Evolutionary conservation across 2,113 vertebrate species (phyloP).

Genomic region (Phylloscopus trochilus): DNA sequence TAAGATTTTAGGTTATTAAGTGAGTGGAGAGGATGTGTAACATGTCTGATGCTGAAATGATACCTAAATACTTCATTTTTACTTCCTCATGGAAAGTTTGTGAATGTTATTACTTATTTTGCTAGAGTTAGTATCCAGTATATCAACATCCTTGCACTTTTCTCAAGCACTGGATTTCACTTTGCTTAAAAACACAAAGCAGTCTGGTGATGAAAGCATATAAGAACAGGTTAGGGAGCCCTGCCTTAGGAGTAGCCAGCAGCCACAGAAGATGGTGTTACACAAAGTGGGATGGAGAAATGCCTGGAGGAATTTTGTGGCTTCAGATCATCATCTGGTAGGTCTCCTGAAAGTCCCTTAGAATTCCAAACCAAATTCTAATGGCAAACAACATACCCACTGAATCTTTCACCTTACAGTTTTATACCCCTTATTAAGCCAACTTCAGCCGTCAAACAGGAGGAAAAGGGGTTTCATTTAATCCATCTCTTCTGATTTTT

Average conservation of each 20-base stretch:
- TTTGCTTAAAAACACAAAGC: background rate
- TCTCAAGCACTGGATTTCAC: background rate
- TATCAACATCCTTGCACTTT: background rate
- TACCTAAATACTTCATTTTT: background rate
- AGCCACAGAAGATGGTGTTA: background rate
- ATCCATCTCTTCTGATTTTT: background rate
- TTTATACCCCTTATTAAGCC: background rate
- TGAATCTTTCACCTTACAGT: background rate
- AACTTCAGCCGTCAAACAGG: background rate
- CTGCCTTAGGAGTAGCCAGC: background rate
- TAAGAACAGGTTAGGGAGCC: background rate
- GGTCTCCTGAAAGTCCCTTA: constrained; percentile 13
- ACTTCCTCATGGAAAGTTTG: background rate
- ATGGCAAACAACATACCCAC: background rate
- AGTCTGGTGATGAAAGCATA: background rate
- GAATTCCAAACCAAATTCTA: constrained; percentile 38
- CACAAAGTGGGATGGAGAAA: background rate
- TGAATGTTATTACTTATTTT: background rate
- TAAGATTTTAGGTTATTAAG: background rate
- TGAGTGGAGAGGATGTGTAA: background rate
- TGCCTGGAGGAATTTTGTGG: background rate
- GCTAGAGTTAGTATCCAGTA: background rate
- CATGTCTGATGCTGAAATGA: background rate
- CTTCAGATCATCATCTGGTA: constrained; percentile 33
- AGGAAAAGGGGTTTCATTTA: background rate